These are phyloP conservation scores for Lobophora halterata DNA, from an alignment of 2,888 invertebrate species.

Conservation along the genomic window DNA sequence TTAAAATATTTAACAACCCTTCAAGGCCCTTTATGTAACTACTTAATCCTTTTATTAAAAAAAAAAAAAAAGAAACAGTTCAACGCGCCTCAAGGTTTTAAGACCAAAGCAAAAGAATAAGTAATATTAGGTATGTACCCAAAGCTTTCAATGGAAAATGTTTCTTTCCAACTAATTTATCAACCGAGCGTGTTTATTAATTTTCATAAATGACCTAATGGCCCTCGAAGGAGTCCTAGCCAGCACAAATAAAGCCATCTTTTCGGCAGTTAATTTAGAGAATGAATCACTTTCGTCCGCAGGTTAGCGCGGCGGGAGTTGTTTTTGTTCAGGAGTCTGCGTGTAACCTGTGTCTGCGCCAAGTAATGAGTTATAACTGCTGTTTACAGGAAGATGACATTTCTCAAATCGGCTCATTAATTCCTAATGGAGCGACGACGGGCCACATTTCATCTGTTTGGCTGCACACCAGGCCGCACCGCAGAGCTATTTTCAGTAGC, in stretches of 20 bases:
- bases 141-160: slow-evolving; percentile 20
- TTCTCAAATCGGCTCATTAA: slow-evolving; percentile 77
- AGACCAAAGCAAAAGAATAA: no score
- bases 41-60: slow-evolving; percentile 16
- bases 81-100: slow-evolving; percentile 25
- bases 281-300: slow-evolving; percentile 62
- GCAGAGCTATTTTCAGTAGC: slow-evolving; percentile 73
- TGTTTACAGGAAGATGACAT: slow-evolving; percentile 78
- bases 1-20: no score
- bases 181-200: slow-evolving; percentile 36
- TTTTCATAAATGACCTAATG: slow-evolving; percentile 34
- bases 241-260: slow-evolving; percentile 49
- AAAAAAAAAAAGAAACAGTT: slow-evolving; percentile 15
- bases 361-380: slow-evolving; percentile 62
- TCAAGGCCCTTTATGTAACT: slow-evolving; percentile 15
- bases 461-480: slow-evolving; percentile 66
- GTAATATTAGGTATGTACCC: no score
- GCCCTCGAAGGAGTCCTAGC: slow-evolving; percentile 25
- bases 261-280: slow-evolving; percentile 56
- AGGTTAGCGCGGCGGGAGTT: slow-evolving; percentile 47
- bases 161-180: slow-evolving; percentile 36
- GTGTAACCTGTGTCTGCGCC: slow-evolving; percentile 31
- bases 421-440: slow-evolving; percentile 74
- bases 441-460: slow-evolving; percentile 78
- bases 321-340: slow-evolving; percentile 41